Evolutionary conservation across 2,797 vertebrate species (phyloP), one percentile per base, ranked within the genome.

Genomic region (Xenops minutus): DNA sequence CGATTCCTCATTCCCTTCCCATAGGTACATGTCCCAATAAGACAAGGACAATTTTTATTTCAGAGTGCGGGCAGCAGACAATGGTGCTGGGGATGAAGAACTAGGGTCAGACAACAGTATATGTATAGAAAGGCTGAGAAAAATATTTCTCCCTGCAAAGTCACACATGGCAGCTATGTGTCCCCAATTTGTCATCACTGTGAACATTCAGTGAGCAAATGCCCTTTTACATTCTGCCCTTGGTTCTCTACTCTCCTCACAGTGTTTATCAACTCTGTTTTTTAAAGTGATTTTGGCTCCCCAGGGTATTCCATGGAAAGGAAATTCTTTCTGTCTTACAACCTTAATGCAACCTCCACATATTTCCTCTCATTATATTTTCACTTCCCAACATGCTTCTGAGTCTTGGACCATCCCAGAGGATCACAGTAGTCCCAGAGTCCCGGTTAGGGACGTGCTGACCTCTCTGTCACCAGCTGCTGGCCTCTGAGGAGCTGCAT

Each of bases 361-460:
- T 23, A 21, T 69, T 71, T 77, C 59, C 14, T 90, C 13, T 55
- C 27, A 16, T 23, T 62, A 12, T 27, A 63, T 17, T 78, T 23
- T 77, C 12, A 34, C 3, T 72, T 91, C 10, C 7, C 8, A 72
- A 12, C 0, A 6, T 2, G 7, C 1, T 39, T 10, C 56, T 71
- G 52, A 20, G 14, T 46, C 37, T 64, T 84, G 56, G 41, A 17
- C 21, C n/a, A 23, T 11, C 24, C 12, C 43, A n/a, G 18, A 55
- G 26, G 22, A 14, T n/a, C 1, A 1, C 12, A 55, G 7, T 14
- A 26, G 18, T n/a, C 23, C 23, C 52, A 56, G 15, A 9, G 12
- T 20, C 24, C 32, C 52, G 27, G 12, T 10, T 43, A 74, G 41
- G 62, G 30, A 66, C 27, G 37, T 0, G 1, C 13, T 2, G 0